These are phyloP conservation scores for Zaprionus gabonicus DNA, from an alignment of 1,140 invertebrate species.

Conservation along the genomic window DNA sequence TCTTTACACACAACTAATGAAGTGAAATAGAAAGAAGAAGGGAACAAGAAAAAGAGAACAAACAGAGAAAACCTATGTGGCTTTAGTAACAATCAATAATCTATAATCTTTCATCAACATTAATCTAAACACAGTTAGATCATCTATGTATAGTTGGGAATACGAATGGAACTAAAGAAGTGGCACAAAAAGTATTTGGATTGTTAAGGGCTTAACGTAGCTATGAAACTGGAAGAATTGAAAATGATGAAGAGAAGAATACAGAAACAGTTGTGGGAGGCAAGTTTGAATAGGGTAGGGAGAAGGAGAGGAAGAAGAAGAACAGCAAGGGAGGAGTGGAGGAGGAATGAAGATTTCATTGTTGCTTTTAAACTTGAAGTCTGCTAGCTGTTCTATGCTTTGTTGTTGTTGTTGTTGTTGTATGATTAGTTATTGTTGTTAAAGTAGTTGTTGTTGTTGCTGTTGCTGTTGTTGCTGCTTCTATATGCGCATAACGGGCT, in stretches of 20 bases:
- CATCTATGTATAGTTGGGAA: background rate
- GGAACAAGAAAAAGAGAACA: background rate
- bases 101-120: background rate
- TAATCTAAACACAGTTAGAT: background rate
- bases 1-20: background rate
- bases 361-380: background rate
- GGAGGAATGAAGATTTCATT: background rate
- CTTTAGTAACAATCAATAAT: too few relatives aligned
- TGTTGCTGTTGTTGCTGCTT: slow-evolving; percentile 6
- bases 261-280: background rate
- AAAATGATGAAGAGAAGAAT: background rate
- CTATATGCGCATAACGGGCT: slow-evolving; percentile 23
- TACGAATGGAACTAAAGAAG: background rate
- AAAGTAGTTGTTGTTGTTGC: slow-evolving; percentile 8
- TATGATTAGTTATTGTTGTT: background rate
- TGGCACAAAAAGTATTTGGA: background rate
- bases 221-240: background rate
- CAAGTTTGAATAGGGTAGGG: too few relatives aligned
- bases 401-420: background rate
- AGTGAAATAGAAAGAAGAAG: background rate
- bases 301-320: too few relatives aligned
- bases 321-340: background rate
- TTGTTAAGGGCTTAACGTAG: background rate
- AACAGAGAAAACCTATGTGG: too few relatives aligned
- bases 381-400: background rate